Evolutionary conservation across 2,888 invertebrate genomes (phyloP), one percentile per base, ranked within the genome.

Genomic region (Eupithecia insigniata): DNA sequence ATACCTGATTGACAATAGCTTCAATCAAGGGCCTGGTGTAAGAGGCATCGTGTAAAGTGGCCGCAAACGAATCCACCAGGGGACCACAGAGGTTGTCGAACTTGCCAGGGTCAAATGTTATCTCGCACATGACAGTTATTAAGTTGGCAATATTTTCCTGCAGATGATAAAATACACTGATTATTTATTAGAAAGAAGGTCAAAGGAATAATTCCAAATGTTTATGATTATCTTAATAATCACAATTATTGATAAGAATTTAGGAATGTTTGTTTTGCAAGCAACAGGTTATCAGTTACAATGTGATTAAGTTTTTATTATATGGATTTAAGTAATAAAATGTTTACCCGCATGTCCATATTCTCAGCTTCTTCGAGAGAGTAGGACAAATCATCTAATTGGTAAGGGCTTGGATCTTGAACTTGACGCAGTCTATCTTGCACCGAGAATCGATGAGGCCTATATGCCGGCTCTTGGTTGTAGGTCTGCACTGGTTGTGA

Each of bases 21-120:
- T 96, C 95, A 83, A 96, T 95, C 72, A 96, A 93, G 71, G 95
- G 95, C 73, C 95, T 94, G 70, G 96, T 94, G 78, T 96, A 95
- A 82, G 91, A 94, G 72, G 94, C 90, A 87, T 96, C 96, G 80
- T 95, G 94, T 81, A 96, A 94, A 87, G 96, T 96, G 70, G 95
- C 95, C 72, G 95, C 95, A 83, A 97, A 95, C 7, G 96, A 96
- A 84, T 96, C 96, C 82, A 96, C 95, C 82, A 97, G 94, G 70
- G 96, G 95, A 65, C 96, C 96, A 72, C 97, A 95, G 74, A 97
- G 92, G 81, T 95, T 94, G 86, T 97, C 96, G 85, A 97, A 97
- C 85, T 96, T 96, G 80, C 97, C 97, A 66, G 97, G 97, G 94
- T 96, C 96, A 86, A 96, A 95, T 82, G 96, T 97, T 83, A 97